Conservation (phyloP, 2,888 invertebrate genomes). For the Syrista parreyssii region DNA sequence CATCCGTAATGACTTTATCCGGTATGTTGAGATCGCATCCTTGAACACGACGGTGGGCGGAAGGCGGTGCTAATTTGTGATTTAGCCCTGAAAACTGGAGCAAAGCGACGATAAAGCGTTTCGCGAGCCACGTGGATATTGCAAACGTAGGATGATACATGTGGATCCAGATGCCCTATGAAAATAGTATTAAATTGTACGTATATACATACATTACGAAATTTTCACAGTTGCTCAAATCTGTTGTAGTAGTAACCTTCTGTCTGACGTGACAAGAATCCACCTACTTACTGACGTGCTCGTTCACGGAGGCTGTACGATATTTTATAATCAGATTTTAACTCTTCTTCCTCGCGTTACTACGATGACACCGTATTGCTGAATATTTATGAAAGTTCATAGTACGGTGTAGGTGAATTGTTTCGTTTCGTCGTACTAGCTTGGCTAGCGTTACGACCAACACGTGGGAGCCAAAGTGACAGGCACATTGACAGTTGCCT, state of each 20-base stretch:
- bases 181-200: not conserved
- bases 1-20: not conserved
- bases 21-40: not conserved
- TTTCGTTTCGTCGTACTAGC: conserved; percentile 16
- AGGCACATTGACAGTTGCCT: not conserved
- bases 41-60: conserved; percentile 10
- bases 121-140: not conserved
- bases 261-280: not conserved
- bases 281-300: not conserved
- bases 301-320: not conserved
- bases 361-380: not conserved
- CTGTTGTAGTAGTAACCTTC: not conserved
- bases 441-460: conserved; percentile 27
- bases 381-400: not conserved
- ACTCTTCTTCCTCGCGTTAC: not conserved
- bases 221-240: not conserved
- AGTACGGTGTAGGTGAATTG: not conserved
- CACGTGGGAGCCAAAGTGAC: conserved; percentile 34
- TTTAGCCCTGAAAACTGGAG: conserved; percentile 27
- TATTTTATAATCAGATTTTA: not conserved
- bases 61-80: conserved; percentile 22
- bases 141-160: not conserved
- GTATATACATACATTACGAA: not conserved
- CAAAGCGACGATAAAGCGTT: conserved; percentile 17
- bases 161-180: not conserved